phyloP scores from a whole-genome alignment of 2,888 invertebrate genomes.

The Limnephilus rhombicus region DNA sequence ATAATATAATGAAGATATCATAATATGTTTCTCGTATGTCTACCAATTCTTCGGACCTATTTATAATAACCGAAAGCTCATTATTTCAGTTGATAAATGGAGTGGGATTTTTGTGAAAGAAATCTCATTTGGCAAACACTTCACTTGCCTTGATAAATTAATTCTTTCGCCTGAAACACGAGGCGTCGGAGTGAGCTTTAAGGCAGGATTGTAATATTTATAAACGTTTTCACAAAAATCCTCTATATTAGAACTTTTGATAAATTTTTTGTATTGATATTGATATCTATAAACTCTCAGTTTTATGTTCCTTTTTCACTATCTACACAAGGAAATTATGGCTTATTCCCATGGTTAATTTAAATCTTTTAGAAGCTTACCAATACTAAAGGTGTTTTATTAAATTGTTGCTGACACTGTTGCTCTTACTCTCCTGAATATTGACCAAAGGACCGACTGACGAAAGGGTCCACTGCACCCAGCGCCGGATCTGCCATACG shows the following conservation, averaged over 20 bases:
- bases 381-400: too few relatives aligned
- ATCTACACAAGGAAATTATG: too few relatives aligned
- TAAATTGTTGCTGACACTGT: too few relatives aligned
- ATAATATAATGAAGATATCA: not conserved
- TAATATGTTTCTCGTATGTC: not conserved
- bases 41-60: conserved; percentile 29
- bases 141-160: not conserved
- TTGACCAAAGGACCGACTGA: too few relatives aligned
- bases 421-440: too few relatives aligned
- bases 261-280: not conserved
- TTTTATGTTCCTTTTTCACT: not conserved
- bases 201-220: conserved; percentile 34
- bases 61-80: conserved; percentile 60
- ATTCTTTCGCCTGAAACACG: conserved; percentile 5
- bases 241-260: not conserved
- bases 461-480: too few relatives aligned
- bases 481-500: too few relatives aligned
- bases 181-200: conserved; percentile 9
- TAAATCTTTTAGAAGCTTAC: not conserved
- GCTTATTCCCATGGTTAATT: not conserved
- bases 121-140: conserved; percentile 53
- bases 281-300: not conserved
- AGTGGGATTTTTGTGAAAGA: conserved; percentile 55
- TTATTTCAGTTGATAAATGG: conserved; percentile 63
- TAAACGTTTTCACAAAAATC: not conserved